Evolutionary conservation across 2,888 invertebrate species (phyloP).

Genomic region (Drosophila paranaensis): DNA sequence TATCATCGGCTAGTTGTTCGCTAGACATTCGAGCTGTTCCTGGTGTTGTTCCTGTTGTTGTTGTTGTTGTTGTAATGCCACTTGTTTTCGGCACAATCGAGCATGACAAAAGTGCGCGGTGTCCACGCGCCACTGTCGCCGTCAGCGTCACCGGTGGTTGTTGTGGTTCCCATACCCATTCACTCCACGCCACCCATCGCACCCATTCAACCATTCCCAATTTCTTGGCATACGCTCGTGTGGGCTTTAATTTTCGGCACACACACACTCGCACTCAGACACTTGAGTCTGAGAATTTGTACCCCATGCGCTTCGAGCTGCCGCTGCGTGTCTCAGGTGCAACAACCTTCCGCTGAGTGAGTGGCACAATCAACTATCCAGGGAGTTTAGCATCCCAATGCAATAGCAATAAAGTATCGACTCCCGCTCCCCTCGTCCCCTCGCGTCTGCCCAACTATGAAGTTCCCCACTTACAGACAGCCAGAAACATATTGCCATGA

Average conservation of each 20-base stretch:
- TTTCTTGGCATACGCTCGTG: conserved; percentile 50
- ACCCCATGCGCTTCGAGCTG: conserved; percentile 25
- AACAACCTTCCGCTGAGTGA: conserved; percentile 37
- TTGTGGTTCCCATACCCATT: conserved; percentile 47
- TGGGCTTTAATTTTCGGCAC: conserved; percentile 70
- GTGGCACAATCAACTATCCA: conserved; percentile 19
- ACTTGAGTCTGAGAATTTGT: conserved; percentile 28
- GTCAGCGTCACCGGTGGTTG: conserved; percentile 65
- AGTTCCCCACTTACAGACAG: background rate
- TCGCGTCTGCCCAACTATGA: background rate
- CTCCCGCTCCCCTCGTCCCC: background rate
- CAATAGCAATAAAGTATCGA: conserved; percentile 23
- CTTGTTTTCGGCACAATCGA: conserved; percentile 80
- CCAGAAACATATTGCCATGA: conserved; percentile 14
- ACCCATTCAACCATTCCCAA: conserved; percentile 5
- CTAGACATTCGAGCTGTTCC: conserved; percentile 18
- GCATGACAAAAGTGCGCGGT: conserved; percentile 75
- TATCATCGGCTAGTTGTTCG: conserved; percentile 38
- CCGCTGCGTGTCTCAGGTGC: conserved; percentile 55
- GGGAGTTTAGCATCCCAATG: conserved; percentile 39
- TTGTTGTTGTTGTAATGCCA: conserved; percentile 45
- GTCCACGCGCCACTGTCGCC: conserved; percentile 67
- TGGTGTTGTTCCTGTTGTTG: conserved; percentile 30
- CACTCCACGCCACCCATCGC: conserved; percentile 11
- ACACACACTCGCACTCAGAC: conserved; percentile 44